Base-by-base conservation (phyloP, 2,888 invertebrate species). In the Cataglyphis cursor region DNA sequence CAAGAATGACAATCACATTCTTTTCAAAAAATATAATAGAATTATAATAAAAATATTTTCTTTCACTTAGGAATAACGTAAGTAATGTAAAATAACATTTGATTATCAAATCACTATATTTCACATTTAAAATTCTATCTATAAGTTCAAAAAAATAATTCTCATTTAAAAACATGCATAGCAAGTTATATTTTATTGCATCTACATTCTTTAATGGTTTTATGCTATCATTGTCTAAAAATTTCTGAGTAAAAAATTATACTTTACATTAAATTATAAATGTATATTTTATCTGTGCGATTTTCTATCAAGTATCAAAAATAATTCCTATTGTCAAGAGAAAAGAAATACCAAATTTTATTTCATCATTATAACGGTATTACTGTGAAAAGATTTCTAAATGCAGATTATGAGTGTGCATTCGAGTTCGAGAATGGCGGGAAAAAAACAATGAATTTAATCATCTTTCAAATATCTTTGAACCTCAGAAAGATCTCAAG, bases 401-500 rank as follows among this genome's bases (percentile, higher is more conserved):
- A 12, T 59, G 35, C 28, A 41, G 12, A 44, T 74, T 61, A 57
- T 8, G 21, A 59, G 1, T 41, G 12, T 21, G 12, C 6, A 35
- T 51, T 12, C 41, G 41, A 41, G 18, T 15, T 10, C 3, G n/a
- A 66, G 15, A 31, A 78, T 9, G 31, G n/a, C 15, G 24, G 31
- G 1, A 68, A 48, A 51, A 51, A n/a, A 18, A 15, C 10, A 3
- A 8, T 12, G 44, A 76, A 5, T 18, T 24, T 5, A 24, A 68
- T 76, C 31, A 70, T 78, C 44, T 70, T 70, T 3, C 8, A 21
- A 78, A 70, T 28, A 12, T 70, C n/a, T 70, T 44, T 28, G 70
- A 78, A 68, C 68, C 57, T 78, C 18, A 12, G 24, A 35, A 66
- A 76, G 54, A 66, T n/a, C 12, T 8, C 51, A 21, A 3, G 4